phyloP scores from a whole-genome alignment of 2,113 vertebrate genomes.

The Trochalopteron elliotii region DNA sequence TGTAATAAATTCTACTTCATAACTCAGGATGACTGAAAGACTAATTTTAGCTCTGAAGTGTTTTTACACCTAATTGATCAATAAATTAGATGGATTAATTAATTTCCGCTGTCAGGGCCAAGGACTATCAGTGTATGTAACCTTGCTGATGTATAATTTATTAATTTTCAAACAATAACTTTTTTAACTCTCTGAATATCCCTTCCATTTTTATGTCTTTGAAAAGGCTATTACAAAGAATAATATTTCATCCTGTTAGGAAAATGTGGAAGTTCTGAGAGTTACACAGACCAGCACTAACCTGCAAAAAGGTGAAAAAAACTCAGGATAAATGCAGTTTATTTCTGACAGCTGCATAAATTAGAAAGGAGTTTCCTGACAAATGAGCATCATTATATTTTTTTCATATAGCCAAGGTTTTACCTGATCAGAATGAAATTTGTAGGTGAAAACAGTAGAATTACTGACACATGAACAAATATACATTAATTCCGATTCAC shows the following conservation, averaged over 20 bases:
- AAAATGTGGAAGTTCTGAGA: neutral
- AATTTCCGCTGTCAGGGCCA: conserved; percentile 65
- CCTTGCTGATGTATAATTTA: neutral
- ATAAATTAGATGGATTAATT: conserved; percentile 78
- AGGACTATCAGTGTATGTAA: conserved; percentile 41
- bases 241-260: neutral
- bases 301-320: neutral
- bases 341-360: neutral
- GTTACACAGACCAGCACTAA: neutral
- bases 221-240: neutral
- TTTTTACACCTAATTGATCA: conserved; percentile 72
- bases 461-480: neutral
- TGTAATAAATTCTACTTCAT: conserved; percentile 7
- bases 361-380: neutral
- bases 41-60: conserved; percentile 58
- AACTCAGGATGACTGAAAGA: conserved; percentile 37
- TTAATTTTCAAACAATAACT: neutral
- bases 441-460: neutral
- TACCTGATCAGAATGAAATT: neutral
- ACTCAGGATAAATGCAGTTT: neutral
- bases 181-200: neutral
- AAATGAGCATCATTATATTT: neutral
- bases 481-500: neutral
- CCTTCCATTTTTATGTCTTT: neutral
- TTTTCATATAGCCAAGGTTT: neutral